These are phyloP conservation scores for Bilobella aurantiaca DNA, from an alignment of 1,140 invertebrate genomes.

Conservation along the genomic window DNA sequence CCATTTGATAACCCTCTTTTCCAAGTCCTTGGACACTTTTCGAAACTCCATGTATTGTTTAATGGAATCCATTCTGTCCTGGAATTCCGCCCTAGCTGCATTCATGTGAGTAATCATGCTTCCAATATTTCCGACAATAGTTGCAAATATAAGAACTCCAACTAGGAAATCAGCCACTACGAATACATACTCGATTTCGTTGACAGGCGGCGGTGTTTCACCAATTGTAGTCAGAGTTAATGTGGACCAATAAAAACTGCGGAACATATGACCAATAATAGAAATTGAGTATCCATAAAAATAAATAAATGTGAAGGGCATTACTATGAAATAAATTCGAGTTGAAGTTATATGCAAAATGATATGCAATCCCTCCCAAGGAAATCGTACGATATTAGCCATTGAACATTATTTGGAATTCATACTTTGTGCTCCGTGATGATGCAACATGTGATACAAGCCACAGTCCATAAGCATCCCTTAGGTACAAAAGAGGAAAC, in stretches of 20 bases:
- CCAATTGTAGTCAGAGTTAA: slow-evolving; percentile 87
- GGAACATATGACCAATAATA: too few species aligned
- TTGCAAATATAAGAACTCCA: slow-evolving; percentile 78
- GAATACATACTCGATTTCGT: slow-evolving; percentile 75
- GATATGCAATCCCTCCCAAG: too few species aligned
- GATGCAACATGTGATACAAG: too few species aligned
- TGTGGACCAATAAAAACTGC: slow-evolving; percentile 96
- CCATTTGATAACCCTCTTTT: slow-evolving; percentile 85
- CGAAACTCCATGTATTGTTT: slow-evolving; percentile 95
- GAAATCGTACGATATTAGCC: too few species aligned
- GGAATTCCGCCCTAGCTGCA: slow-evolving; percentile 82
- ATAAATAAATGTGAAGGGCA: too few species aligned
- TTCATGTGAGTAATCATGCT: slow-evolving; percentile 98
- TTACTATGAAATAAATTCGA: too few species aligned
- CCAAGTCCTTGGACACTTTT: slow-evolving; percentile 70
- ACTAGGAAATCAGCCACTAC: slow-evolving; percentile 80
- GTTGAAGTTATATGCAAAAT: too few species aligned
- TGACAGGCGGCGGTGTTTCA: slow-evolving; percentile 72
- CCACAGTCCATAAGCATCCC: too few species aligned
- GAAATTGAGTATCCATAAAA: too few species aligned
- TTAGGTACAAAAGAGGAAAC: too few species aligned
- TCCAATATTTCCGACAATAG: slow-evolving; percentile 85
- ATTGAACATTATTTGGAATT: too few species aligned
- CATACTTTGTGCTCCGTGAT: too few species aligned
- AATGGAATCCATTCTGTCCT: slow-evolving; percentile 88